Evolutionary conservation across 2,797 vertebrate species (phyloP).

Genomic region (Hydrolagus colliei): DNA sequence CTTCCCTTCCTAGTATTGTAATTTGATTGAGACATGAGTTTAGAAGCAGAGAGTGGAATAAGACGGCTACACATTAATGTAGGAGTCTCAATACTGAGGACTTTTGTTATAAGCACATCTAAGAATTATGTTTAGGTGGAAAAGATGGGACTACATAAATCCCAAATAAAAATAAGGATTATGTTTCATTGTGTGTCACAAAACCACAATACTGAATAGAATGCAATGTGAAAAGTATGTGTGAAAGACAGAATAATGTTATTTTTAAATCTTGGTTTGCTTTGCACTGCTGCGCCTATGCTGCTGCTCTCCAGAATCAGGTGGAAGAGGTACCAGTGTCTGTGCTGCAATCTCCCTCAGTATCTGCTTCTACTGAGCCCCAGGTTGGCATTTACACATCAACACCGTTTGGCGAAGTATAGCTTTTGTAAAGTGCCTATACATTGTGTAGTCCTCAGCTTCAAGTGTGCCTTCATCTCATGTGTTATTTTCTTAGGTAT

Average conservation of each 20-base stretch:
- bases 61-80: no score
- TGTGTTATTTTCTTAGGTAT: neutral
- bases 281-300: constrained; percentile 43
- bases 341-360: constrained; percentile 56
- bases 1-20: neutral
- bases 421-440: neutral
- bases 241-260: neutral
- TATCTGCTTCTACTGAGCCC: constrained; percentile 51
- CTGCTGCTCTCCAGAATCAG: constrained; percentile 58
- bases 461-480: neutral
- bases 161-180: neutral
- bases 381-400: constrained; percentile 58
- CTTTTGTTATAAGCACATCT: no score
- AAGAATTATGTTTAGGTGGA: neutral
- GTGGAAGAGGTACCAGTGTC: constrained; percentile 64
- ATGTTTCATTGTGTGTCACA: neutral
- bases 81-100: neutral
- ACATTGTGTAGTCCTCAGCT: neutral
- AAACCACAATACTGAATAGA: neutral
- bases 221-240: neutral
- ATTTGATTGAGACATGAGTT: no score
- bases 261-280: constrained; percentile 53
- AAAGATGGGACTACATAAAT: no score
- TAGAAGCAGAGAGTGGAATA: neutral
- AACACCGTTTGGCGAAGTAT: neutral